These are phyloP conservation scores for Eupithecia centaureata DNA, from an alignment of 2,888 invertebrate genomes.

Conservation along the genomic window DNA sequence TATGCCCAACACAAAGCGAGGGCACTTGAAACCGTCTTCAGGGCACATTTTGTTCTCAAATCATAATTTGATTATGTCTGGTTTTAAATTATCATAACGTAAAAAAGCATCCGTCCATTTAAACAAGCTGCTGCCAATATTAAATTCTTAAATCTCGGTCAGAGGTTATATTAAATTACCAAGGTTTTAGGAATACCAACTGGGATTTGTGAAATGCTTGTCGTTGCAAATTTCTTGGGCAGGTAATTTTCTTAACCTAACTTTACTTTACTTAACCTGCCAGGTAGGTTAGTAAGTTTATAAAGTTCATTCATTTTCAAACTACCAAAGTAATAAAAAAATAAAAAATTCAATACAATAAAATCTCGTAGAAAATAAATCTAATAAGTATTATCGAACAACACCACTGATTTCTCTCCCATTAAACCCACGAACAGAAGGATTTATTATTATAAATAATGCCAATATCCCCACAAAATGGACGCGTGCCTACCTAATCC, in stretches of 20 bases:
- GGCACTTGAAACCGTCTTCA: conserved; percentile 23
- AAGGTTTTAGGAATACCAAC: conserved; percentile 35
- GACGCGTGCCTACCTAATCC: conserved; percentile 77
- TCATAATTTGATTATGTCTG: conserved; percentile 69
- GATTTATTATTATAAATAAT: conserved; percentile 76
- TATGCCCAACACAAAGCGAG: conserved; percentile 46
- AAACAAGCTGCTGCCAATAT: conserved; percentile 75
- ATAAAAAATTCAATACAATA: background rate
- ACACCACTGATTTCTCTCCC: conserved; percentile 67
- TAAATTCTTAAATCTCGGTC: conserved; percentile 71
- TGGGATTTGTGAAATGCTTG: conserved; percentile 27
- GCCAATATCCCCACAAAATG: conserved; percentile 75
- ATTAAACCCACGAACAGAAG: conserved; percentile 58
- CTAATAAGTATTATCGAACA: conserved; percentile 41
- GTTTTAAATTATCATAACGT: conserved; percentile 65
- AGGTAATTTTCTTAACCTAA: conserved; percentile 3
- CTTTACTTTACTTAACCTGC: too few species aligned
- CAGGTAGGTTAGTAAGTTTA: background rate
- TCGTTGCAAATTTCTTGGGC: background rate
- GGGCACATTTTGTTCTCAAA: conserved; percentile 50
- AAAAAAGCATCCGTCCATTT: conserved; percentile 69
- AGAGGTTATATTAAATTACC: conserved; percentile 60
- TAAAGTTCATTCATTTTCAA: background rate
- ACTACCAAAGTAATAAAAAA: too few species aligned
- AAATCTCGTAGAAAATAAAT: background rate